Evolutionary conservation across 2,888 invertebrate species (phyloP), one percentile per base, ranked within the genome.

Genomic region (Papilio demoleus): DNA sequence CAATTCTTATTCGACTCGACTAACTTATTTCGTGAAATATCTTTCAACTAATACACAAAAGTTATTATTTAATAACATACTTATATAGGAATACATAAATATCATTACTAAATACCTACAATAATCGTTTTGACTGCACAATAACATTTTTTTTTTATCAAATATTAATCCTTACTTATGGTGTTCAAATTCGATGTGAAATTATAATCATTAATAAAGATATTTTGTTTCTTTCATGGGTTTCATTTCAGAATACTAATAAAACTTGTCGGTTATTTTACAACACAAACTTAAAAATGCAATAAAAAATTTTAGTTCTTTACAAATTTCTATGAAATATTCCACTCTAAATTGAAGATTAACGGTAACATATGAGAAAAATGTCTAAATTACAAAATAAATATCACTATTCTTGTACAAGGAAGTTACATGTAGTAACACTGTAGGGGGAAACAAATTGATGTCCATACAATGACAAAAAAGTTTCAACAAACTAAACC

Each of bases 311-410:
- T 40, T 40, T 40, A 22, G 11, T 12, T 22, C 12, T 19, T 45
- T 19, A n/a, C 22, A 4, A 22, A 22, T n/a, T n/a, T n/a, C n/a
- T n/a, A n/a, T n/a, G n/a, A 24, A 22, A 12, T 9, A 19, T 9
- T 14, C 12, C 24, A 24, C 1, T 24, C 12, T 50, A 50, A 12
- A 50, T 14, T 17, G 17, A 58, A 58, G 34, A 45, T 42, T 58
- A 62, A 45, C 42, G 42, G 56, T 56, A 67, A 63, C 53, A 67
- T 62, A 67, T 56, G 2, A 34, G n/a, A n/a, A 19, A 5, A 34
- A 45, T 50, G 34, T 34, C 36, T 8, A 36, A 61, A 27, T 53
- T 40, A 56, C 22, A 67, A 66, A 67, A 53, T 62, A 67, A 67
- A 14, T 66, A 50, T 24, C 11, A 61, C n/a, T 24, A 42, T 45